Evolutionary conservation across 2,888 invertebrate species (phyloP).

Genomic region (Hirtodrosophila duncani): DNA sequence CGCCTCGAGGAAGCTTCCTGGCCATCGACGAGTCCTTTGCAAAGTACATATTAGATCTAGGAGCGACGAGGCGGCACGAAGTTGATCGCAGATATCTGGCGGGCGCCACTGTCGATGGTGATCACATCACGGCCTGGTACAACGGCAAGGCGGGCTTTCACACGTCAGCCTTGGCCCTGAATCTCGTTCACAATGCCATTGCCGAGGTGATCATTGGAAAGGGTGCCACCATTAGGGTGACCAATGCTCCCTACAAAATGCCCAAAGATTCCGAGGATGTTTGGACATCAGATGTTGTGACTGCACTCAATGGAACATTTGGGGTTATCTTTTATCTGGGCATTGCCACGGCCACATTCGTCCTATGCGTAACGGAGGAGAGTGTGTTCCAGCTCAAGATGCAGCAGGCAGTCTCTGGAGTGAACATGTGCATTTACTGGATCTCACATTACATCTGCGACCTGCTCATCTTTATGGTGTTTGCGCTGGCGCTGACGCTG

Average conservation of each 20-base stretch:
- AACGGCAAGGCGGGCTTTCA: conserved; percentile 6
- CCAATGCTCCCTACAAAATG: conserved; percentile 86
- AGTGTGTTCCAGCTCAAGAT: conserved; percentile 83
- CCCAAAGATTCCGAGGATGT: too few relatives aligned
- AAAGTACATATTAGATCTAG: too few relatives aligned
- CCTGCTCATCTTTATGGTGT: not conserved
- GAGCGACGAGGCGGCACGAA: too few relatives aligned
- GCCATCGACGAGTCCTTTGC: too few relatives aligned
- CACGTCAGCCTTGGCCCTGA: conserved; percentile 14
- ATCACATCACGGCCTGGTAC: conserved; percentile 10
- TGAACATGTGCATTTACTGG: conserved; percentile 84
- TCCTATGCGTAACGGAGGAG: conserved; percentile 81
- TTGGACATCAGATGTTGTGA: not conserved
- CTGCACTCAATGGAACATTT: not conserved
- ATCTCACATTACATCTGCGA: conserved; percentile 81
- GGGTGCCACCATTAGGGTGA: conserved; percentile 69
- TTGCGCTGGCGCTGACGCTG: not conserved
- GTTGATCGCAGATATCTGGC: too few relatives aligned
- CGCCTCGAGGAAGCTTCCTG: too few relatives aligned
- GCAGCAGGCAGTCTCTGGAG: conserved; percentile 85
- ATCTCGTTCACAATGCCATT: conserved; percentile 21
- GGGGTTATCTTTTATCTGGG: not conserved
- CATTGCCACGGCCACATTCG: conserved; percentile 75
- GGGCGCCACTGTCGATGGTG: not conserved
- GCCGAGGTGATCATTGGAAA: not conserved